These are phyloP conservation scores for Poeciliopsis occidentalis DNA, from an alignment of 2,113 vertebrate species.

Conservation along the genomic window DNA sequence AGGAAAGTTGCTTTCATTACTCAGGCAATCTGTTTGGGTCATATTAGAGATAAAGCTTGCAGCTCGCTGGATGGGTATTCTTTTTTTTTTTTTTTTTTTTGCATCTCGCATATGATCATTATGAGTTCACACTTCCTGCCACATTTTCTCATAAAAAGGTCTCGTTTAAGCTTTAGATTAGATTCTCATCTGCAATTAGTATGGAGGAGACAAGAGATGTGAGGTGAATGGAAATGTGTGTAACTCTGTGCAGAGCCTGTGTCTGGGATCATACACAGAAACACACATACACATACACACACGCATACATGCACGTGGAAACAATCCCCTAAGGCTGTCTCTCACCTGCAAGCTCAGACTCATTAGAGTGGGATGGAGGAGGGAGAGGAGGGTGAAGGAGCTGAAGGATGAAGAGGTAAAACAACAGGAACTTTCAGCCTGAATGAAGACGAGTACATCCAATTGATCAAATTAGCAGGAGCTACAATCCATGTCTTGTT, in stretches of 20 bases:
- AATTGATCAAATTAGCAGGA: not conserved
- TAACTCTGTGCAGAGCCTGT: constrained; percentile 31
- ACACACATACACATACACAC: constrained; percentile 18
- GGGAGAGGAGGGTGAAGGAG: not conserved
- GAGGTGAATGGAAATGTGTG: constrained; percentile 28
- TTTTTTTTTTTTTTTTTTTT: not conserved
- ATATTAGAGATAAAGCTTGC: not conserved
- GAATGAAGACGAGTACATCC: constrained; percentile 5
- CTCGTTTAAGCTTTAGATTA: constrained; percentile 29
- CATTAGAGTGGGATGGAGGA: constrained; percentile 49
- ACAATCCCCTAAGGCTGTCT: constrained; percentile 28
- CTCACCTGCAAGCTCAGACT: constrained; percentile 63
- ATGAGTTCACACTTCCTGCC: constrained; percentile 4
- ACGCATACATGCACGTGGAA: constrained; percentile 1
- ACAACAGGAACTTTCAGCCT: not conserved
- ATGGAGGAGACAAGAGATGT: constrained; percentile 42
- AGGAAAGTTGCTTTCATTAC: constrained; percentile 8
- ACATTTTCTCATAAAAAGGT: constrained; percentile 2
- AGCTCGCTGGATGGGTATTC: not conserved
- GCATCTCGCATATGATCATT: constrained; percentile 11
- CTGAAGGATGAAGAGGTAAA: constrained; percentile 5
- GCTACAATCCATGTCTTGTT: not conserved
- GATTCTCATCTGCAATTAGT: constrained; percentile 69
- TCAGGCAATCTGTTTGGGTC: not conserved
- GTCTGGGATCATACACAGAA: constrained; percentile 18